phyloP scores from a whole-genome alignment of 2,113 vertebrate species.

The Megaceryle torquata region DNA sequence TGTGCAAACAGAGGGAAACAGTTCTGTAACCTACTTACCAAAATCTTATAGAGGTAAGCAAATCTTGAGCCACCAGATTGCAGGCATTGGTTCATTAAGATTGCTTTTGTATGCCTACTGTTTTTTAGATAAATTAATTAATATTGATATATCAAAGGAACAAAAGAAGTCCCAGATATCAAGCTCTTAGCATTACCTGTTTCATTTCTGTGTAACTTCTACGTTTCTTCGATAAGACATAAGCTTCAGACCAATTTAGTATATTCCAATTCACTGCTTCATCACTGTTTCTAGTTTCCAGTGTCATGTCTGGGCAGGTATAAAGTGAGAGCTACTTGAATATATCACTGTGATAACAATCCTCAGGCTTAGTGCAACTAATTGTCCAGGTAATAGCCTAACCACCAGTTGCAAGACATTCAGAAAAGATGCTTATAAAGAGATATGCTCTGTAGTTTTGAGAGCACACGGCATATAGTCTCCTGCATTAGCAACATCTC shows the following conservation, averaged over 20 bases:
- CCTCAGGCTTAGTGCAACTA: background rate
- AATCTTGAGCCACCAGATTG: conserved; percentile 54
- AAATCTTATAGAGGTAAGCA: conserved; percentile 53
- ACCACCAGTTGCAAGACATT: background rate
- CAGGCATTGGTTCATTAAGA: conserved; percentile 32
- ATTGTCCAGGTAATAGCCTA: background rate
- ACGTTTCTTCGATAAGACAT: background rate
- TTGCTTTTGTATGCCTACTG: background rate
- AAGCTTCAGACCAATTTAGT: background rate
- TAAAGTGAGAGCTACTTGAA: background rate
- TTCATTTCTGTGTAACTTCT: background rate
- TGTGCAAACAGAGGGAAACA: conserved; percentile 55
- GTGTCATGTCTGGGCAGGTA: too few relatives aligned
- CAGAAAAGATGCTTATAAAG: background rate
- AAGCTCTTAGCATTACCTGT: background rate
- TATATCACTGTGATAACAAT: background rate
- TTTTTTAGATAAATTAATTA: conserved; percentile 33
- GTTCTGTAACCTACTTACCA: conserved; percentile 55
- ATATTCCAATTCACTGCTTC: background rate
- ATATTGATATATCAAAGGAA: conserved; percentile 18
- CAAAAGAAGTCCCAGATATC: background rate
- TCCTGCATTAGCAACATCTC: conserved; percentile 38
- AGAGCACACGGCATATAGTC: background rate
- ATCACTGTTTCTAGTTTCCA: background rate
- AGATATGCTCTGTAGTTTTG: background rate